A percentile compares a stretch with the other conserved stretches of the same genome.
Conservation (phyloP, 2,797 vertebrate species). For the Lindbergichthys nudifrons region DNA sequence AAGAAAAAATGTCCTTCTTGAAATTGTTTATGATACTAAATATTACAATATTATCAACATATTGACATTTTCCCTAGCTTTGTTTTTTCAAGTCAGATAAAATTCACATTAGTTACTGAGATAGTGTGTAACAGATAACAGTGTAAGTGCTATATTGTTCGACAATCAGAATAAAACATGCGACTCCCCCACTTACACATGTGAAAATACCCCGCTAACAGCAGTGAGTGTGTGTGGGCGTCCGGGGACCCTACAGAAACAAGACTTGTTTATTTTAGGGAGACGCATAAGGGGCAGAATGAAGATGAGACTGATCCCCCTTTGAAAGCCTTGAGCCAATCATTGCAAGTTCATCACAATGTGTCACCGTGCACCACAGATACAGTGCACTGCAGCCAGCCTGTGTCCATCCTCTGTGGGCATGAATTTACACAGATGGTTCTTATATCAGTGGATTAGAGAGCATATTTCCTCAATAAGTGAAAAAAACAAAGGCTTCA, state of each 20-base stretch:
- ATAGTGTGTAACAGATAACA: constrained; percentile 28
- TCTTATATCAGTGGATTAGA: constrained; percentile 84
- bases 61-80: background rate
- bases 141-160: constrained; percentile 14
- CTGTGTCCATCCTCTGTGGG: constrained; percentile 65
- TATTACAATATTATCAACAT: constrained; percentile 1
- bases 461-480: constrained; percentile 82
- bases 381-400: constrained; percentile 65
- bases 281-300: constrained; percentile 42
- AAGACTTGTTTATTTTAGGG: constrained; percentile 69
- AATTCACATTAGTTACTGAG: constrained; percentile 7
- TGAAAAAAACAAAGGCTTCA: constrained; percentile 73
- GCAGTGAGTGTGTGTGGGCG: constrained; percentile 41
- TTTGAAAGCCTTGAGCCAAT: constrained; percentile 55
- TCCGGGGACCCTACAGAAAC: constrained; percentile 57
- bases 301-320: constrained; percentile 58
- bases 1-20: background rate
- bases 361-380: constrained; percentile 50
- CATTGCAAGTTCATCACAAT: constrained; percentile 40
- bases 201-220: constrained; percentile 27
- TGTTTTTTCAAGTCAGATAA: constrained; percentile 30
- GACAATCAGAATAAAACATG: constrained; percentile 30
- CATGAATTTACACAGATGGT: constrained; percentile 85
- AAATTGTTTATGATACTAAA: background rate
- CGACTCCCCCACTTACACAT: constrained; percentile 11